Evolutionary conservation across 2,888 invertebrate species (phyloP).

Genomic region (Nowickia ferox): DNA sequence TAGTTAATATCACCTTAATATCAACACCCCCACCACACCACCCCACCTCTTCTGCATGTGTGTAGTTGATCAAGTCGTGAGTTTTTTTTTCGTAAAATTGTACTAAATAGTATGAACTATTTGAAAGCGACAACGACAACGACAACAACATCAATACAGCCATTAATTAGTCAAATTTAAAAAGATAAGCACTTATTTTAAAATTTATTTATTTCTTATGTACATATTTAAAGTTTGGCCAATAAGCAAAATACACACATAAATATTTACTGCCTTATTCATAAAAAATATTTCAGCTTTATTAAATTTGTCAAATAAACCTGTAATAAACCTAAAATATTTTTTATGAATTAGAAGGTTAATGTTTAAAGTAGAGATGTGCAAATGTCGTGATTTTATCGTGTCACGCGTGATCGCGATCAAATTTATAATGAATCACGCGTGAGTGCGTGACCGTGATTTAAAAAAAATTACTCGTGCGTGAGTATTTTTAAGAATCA

Average conservation of each 20-base stretch:
- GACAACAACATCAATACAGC: constrained; percentile 9
- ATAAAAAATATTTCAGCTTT: too few relatives aligned
- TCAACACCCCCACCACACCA: not conserved
- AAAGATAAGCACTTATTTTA: not conserved
- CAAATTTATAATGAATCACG: too few relatives aligned
- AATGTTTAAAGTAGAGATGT: too few relatives aligned
- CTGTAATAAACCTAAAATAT: too few relatives aligned
- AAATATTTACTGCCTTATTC: not conserved
- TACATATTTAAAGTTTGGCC: not conserved
- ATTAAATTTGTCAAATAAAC: too few relatives aligned
- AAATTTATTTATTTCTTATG: not conserved
- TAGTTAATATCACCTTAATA: constrained; percentile 7
- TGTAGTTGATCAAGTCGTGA: not conserved
- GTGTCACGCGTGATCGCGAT: too few relatives aligned
- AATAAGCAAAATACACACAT: not conserved
- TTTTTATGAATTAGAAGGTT: too few relatives aligned
- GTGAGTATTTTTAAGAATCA: too few relatives aligned
- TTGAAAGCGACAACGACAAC: constrained; percentile 30
- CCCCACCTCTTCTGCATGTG: not conserved
- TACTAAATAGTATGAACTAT: constrained; percentile 47
- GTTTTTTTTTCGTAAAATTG: not conserved
- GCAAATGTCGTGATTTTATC: too few relatives aligned
- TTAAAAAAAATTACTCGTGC: too few relatives aligned
- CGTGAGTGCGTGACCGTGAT: too few relatives aligned
- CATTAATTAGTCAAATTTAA: constrained; percentile 40